Percentiles rank a stretch among this genome's conserved stretches.
These are phyloP conservation scores for Stegostoma tigrinum DNA, from an alignment of 2,113 vertebrate species.

Conservation along the genomic window DNA sequence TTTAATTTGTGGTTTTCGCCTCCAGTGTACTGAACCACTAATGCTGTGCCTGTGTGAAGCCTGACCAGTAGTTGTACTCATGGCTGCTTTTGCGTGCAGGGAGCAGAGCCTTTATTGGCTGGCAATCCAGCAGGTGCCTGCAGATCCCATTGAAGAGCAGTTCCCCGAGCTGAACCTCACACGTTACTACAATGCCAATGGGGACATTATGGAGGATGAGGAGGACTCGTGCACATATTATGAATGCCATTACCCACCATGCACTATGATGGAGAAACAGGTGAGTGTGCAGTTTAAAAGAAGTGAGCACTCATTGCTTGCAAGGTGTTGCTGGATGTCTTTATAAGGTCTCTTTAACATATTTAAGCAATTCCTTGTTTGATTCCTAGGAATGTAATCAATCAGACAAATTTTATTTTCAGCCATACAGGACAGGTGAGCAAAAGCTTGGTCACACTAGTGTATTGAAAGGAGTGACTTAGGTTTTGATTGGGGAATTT, in stretches of 20 bases:
- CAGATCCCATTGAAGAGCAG: slow-evolving; percentile 93
- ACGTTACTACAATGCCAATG: slow-evolving; percentile 94
- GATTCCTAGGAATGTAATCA: neutral
- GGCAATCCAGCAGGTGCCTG: slow-evolving; percentile 94
- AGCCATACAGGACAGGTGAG: neutral
- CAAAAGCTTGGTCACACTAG: neutral
- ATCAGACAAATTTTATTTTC: neutral
- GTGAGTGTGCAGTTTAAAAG: slow-evolving; percentile 51
- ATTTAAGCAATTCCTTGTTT: neutral
- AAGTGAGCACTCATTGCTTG: neutral
- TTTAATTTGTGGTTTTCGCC: neutral
- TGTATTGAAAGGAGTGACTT: neutral
- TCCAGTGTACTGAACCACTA: neutral
- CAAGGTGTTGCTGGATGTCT: neutral
- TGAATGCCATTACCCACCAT: slow-evolving; percentile 96
- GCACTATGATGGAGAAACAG: slow-evolving; percentile 94
- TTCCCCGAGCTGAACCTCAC: slow-evolving; percentile 89
- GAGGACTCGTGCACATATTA: slow-evolving; percentile 96
- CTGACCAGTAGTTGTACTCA: neutral
- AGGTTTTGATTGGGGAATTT: neutral
- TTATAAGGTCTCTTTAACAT: neutral
- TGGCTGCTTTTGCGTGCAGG: slow-evolving; percentile 51
- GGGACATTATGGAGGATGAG: slow-evolving; percentile 92
- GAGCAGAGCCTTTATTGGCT: slow-evolving; percentile 98
- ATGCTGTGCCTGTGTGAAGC: neutral